Conservation (phyloP, 2,113 vertebrate genomes). For the Phaethon lepturus region DNA sequence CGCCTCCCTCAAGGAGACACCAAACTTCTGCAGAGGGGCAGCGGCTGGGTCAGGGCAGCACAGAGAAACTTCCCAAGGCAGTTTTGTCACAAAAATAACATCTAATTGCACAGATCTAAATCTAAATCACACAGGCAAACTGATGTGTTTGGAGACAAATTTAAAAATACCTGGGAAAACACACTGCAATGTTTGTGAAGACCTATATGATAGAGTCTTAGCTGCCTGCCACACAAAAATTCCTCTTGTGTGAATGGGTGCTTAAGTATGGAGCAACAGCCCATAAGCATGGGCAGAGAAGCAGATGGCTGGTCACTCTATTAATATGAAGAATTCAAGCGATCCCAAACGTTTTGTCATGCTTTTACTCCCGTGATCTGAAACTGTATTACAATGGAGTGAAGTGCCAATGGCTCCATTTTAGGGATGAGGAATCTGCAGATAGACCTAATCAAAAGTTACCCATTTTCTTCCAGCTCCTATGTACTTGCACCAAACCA, state of each 20-base stretch:
- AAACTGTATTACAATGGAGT: not conserved
- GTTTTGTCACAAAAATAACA: not conserved
- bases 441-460: not conserved
- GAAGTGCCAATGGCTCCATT: not conserved
- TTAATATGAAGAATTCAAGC: not conserved
- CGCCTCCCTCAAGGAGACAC: not conserved
- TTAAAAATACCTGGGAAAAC: constrained; percentile 9
- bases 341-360: not conserved
- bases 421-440: not conserved
- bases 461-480: not conserved
- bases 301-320: not conserved
- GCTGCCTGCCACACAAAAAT: not conserved
- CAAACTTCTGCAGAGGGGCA: not conserved
- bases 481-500: not conserved
- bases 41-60: not conserved
- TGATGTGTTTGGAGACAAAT: not conserved
- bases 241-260: not conserved
- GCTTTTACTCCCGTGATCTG: not conserved
- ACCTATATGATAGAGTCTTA: not conserved
- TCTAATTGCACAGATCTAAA: not conserved
- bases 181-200: not conserved
- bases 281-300: not conserved
- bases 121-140: not conserved
- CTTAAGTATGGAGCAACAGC: not conserved
- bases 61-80: constrained; percentile 2